These are phyloP conservation scores for Trichonephila clavipes DNA, from an alignment of 1,140 invertebrate genomes.

Conservation along the genomic window DNA sequence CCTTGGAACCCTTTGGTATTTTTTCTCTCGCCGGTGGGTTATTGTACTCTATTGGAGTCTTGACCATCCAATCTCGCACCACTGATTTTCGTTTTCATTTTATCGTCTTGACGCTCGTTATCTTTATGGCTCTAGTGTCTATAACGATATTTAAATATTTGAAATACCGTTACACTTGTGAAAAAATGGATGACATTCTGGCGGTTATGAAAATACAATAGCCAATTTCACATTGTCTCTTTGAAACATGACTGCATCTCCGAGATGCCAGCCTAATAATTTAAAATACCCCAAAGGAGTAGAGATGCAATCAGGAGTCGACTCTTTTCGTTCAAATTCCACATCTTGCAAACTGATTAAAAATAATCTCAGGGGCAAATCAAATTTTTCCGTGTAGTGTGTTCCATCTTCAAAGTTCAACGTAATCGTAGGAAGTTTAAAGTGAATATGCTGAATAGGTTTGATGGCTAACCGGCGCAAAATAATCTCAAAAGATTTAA, in stretches of 20 bases:
- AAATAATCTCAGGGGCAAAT: not conserved
- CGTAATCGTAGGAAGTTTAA: not conserved
- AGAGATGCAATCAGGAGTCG: not conserved
- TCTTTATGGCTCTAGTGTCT: slow-evolving; percentile 6
- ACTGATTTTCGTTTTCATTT: slow-evolving; percentile 11
- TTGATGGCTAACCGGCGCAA: not conserved
- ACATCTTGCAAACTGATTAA: not conserved
- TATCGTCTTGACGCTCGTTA: slow-evolving; percentile 18
- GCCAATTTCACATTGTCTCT: not conserved
- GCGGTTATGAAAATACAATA: slow-evolving; percentile 29
- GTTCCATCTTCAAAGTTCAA: not conserved
- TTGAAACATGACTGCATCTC: not conserved
- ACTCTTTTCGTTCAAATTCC: not conserved
- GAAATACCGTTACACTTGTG: slow-evolving; percentile 44
- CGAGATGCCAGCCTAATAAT: not conserved
- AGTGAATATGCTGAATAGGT: not conserved
- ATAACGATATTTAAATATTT: slow-evolving; percentile 36
- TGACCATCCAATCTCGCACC: not conserved
- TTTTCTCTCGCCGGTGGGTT: not conserved
- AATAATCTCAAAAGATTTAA: not conserved
- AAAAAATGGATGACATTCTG: slow-evolving; percentile 18
- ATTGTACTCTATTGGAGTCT: slow-evolving; percentile 29
- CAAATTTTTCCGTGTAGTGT: not conserved
- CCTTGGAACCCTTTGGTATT: slow-evolving; percentile 1
- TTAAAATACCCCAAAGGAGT: not conserved